phyloP scores from a whole-genome alignment of 2,797 vertebrate species.

The Parotocinclus haroldoi region DNA sequence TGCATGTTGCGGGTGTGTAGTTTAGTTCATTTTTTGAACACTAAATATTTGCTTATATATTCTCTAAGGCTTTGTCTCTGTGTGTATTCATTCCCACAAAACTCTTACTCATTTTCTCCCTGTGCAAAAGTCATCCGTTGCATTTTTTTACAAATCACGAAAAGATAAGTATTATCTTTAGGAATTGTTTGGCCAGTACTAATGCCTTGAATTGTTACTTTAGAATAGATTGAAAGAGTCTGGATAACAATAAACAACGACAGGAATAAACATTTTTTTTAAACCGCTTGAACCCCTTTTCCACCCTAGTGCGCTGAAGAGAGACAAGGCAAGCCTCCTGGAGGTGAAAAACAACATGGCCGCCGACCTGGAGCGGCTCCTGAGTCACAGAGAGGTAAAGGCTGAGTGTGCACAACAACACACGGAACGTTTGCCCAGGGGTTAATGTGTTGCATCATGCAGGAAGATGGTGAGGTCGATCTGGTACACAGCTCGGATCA shows the following conservation, averaged over 20 bases:
- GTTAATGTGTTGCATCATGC: constrained; percentile 2
- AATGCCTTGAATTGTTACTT: neutral
- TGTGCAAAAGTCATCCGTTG: too few relatives aligned
- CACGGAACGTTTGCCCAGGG: neutral
- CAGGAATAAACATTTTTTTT: too few relatives aligned
- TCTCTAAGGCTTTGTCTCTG: too few relatives aligned
- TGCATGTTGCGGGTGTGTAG: too few relatives aligned
- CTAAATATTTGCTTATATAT: too few relatives aligned
- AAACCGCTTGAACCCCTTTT: constrained; percentile 29
- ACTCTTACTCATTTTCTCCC: too few relatives aligned
- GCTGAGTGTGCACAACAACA: neutral
- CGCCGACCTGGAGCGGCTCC: constrained; percentile 89
- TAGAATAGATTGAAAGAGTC: neutral
- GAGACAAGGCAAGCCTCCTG: constrained; percentile 82
- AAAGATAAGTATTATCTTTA: too few relatives aligned
- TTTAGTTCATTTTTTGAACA: too few relatives aligned
- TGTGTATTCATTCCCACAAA: too few relatives aligned
- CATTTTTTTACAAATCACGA: too few relatives aligned
- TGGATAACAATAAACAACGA: too few relatives aligned
- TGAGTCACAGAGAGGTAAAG: constrained; percentile 93
- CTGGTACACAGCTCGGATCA: neutral
- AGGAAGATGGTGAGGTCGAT: neutral
- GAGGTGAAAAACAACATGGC: constrained; percentile 95
- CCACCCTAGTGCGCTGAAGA: constrained; percentile 80
- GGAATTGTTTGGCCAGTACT: too few relatives aligned